Evolutionary conservation across 2,888 invertebrate species (phyloP), one percentile per base, ranked within the genome.

Genomic region (Himalopsyche tibetana): DNA sequence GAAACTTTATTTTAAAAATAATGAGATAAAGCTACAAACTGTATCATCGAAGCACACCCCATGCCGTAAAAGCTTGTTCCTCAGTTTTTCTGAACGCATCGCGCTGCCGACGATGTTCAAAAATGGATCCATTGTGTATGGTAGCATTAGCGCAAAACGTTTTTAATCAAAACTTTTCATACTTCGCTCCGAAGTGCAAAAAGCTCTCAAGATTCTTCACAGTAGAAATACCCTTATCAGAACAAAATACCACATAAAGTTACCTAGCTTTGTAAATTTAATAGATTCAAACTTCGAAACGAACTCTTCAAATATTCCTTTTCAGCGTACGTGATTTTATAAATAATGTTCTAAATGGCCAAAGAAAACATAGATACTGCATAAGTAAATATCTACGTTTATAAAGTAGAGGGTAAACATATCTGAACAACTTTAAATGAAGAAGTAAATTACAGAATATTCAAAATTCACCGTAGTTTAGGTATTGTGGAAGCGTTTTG

Each of bases 101-200:
- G 12, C 5, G 51, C 51, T 15, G 15, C 15, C 15, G 51, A 51
- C 51, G 12, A 51, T 15, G 51, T 51, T 51, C 51, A 51, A 51
- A 36, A 74, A 74, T 12, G 74, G 36, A 74, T 74, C 74, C 36
- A 74, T 36, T 36, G 74, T 36, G 74, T 74, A 74, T 74, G 38
- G 12, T 38, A n/a, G 82, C 74, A 83, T 83, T 38, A 36, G 55
- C 36, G 55, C 17, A 55, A 56, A 82, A 55, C 40, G 80, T 51
- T 83, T 82, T 87, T 87, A 87, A 87, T 88, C 87, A 88, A 85
- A 88, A 88, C 83, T 88, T 88, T 88, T 87, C 88, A 84, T 86
- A 86, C 86, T 85, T 84, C 83, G 56, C 69, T 63, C 56, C 19
- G 56, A 86, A 88, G 85, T 86, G 84, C 88, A 82, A 87, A 87